Base-by-base conservation (phyloP, 1,140 invertebrate genomes). In the Microplitis mediator region DNA sequence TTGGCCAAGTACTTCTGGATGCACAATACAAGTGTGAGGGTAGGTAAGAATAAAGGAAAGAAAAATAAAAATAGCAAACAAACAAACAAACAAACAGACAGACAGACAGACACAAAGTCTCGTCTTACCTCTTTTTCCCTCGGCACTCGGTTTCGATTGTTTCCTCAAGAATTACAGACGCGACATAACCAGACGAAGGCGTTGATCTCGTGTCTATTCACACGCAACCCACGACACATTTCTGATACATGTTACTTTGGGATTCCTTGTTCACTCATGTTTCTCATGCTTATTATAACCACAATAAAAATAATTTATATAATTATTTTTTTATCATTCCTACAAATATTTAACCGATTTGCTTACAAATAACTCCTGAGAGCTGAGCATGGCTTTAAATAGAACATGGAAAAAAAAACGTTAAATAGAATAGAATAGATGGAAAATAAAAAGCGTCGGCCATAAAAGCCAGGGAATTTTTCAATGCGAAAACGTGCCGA, bases 401-500 rank as follows among this genome's bases (percentile, higher is more conserved):
- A 16, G 35, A 56, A 77, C 74, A 74, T 75, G 77, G 78, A 80
- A 45, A 45, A 45, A 45, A 45, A 9, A 45, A 45, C 6, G 39
- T 45, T 11, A 45, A 45, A 11, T 45, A 45, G 39, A 45, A 45
- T 45, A 45, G 39, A 45, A 45, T 45, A 79, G 79, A 78, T 74
- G 73, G 75, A 76, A 74, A 74, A 73, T 73, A 71, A 71, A 73
- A 63, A 76, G 23, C 23, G 2, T 23, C 23, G 23, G 23, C 23
- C 23, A 75, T 77, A 76, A 76, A 77, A 67, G 65, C 62, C 14
- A 13, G 62, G 32, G 2, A 39, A 61, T 45, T 71, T 71, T 71
- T 65, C 51, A 75, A 62, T 67, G 65, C 62, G 71, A 70, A 80
- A 81, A 81, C 78, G 69, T 81, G 81, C 80, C 78, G 80, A 82